Conservation (phyloP, 1,140 invertebrate genomes). For the Atta cephalotes region DNA sequence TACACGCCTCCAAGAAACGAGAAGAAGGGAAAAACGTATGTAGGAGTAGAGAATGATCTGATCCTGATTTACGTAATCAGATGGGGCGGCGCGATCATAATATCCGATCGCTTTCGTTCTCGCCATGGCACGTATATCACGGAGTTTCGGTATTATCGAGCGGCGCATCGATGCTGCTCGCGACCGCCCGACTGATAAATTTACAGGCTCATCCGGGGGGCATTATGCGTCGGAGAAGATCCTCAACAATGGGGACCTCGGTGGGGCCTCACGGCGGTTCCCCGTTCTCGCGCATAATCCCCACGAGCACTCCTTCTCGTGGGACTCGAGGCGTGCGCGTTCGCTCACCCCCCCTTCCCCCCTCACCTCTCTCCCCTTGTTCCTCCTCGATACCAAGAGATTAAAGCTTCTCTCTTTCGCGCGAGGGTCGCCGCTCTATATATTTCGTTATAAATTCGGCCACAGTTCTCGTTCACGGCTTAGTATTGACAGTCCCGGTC, state of each 20-base stretch:
- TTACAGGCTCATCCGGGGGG: slow-evolving; percentile 54
- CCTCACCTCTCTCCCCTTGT: neutral
- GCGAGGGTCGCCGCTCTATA: slow-evolving; percentile 58
- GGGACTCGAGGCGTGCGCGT: slow-evolving; percentile 42
- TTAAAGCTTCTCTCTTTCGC: slow-evolving; percentile 49
- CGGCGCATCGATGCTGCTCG: slow-evolving; percentile 57
- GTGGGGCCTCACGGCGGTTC: slow-evolving; percentile 40
- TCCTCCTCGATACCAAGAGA: slow-evolving; percentile 20
- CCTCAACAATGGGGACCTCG: slow-evolving; percentile 40
- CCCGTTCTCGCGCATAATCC: slow-evolving; percentile 55
- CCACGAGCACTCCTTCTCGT: slow-evolving; percentile 23
- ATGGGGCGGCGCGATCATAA: neutral
- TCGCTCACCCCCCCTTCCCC: neutral
- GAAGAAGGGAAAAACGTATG: neutral
- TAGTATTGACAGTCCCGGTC: neutral
- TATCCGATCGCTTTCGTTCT: slow-evolving; percentile 3
- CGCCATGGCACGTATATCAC: slow-evolving; percentile 14
- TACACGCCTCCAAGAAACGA: neutral
- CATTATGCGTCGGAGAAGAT: slow-evolving; percentile 56
- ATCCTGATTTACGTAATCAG: slow-evolving; percentile 58
- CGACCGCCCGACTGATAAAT: slow-evolving; percentile 60
- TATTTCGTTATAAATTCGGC: slow-evolving; percentile 75
- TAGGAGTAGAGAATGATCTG: slow-evolving; percentile 36
- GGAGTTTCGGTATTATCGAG: slow-evolving; percentile 57
- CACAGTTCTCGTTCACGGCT: slow-evolving; percentile 67